phyloP scores from a whole-genome alignment of 2,113 vertebrate genomes.

The Ceratotherium simum region DNA sequence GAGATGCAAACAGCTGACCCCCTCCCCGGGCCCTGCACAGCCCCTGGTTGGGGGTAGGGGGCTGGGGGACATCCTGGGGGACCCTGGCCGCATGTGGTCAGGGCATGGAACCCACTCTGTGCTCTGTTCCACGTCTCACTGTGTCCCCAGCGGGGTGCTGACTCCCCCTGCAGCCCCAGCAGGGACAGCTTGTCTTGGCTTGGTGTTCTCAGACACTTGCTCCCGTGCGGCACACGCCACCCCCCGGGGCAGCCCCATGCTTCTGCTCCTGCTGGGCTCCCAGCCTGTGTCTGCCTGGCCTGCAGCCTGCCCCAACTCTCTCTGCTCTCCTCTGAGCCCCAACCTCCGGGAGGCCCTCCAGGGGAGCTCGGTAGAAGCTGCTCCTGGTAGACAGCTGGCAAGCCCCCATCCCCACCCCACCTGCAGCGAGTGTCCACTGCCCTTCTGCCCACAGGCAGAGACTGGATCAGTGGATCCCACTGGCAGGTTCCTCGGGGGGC shows the following conservation, averaged over 20 bases:
- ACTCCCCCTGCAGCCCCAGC: background rate
- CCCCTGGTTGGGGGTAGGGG: background rate
- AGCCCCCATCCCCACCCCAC: background rate
- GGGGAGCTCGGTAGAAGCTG: background rate
- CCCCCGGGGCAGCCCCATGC: background rate
- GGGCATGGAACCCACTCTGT: background rate
- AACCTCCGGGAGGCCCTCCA: background rate
- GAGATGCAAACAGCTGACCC: slow-evolving; percentile 31
- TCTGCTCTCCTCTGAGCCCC: background rate
- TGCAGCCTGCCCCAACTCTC: background rate
- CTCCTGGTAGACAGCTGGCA: background rate
- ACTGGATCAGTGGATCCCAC: background rate
- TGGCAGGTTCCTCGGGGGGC: accelerated
- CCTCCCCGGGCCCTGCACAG: background rate
- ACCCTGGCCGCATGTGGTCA: accelerated
- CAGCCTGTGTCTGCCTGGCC: background rate
- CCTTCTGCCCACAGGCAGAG: background rate
- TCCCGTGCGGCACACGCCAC: background rate
- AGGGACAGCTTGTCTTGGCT: slow-evolving; percentile 57
- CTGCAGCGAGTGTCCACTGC: background rate
- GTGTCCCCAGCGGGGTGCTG: slow-evolving; percentile 12
- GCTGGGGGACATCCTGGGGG: background rate
- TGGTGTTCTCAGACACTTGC: background rate
- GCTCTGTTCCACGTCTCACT: slow-evolving; percentile 6
- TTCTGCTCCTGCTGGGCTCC: background rate